phyloP scores from a whole-genome alignment of 2,113 vertebrate species.

The Rhinopomastus cyanomelas region DNA sequence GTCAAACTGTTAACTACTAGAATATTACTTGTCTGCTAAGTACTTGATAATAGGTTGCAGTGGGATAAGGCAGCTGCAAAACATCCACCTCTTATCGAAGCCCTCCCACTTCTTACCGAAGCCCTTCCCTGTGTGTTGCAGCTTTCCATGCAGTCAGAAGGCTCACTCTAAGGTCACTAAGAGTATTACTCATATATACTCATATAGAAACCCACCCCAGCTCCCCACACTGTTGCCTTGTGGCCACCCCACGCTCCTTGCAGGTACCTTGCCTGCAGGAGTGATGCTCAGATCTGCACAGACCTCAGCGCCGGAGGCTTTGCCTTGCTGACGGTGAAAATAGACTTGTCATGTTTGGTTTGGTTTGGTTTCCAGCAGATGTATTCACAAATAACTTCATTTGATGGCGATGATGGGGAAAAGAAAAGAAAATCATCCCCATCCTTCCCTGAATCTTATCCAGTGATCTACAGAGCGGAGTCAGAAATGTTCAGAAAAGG shows the following conservation, averaged over 20 bases:
- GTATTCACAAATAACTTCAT: constrained; percentile 48
- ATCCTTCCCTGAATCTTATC: constrained; percentile 31
- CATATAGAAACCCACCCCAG: background rate
- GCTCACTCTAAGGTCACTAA: background rate
- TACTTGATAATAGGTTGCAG: background rate
- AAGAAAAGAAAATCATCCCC: constrained; percentile 46
- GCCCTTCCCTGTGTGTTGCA: background rate
- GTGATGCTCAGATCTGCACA: background rate
- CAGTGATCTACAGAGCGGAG: constrained; percentile 22
- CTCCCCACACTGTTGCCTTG: background rate
- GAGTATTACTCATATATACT: too few relatives aligned
- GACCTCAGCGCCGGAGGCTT: background rate
- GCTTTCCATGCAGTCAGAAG: background rate
- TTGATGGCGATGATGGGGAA: constrained; percentile 35
- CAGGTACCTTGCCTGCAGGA: background rate
- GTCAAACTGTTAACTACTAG: constrained; percentile 22
- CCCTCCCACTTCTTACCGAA: too few relatives aligned
- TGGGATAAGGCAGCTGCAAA: background rate
- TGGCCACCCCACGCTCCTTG: background rate
- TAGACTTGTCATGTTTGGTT: constrained; percentile 44
- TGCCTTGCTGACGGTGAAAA: background rate
- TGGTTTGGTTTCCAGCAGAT: constrained; percentile 42
- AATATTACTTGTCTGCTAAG: constrained; percentile 50
- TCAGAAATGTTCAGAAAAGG: background rate
- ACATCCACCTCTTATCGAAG: background rate